These are phyloP conservation scores for Cotesia chilonis DNA, from an alignment of 1,140 invertebrate species.

Conservation along the genomic window DNA sequence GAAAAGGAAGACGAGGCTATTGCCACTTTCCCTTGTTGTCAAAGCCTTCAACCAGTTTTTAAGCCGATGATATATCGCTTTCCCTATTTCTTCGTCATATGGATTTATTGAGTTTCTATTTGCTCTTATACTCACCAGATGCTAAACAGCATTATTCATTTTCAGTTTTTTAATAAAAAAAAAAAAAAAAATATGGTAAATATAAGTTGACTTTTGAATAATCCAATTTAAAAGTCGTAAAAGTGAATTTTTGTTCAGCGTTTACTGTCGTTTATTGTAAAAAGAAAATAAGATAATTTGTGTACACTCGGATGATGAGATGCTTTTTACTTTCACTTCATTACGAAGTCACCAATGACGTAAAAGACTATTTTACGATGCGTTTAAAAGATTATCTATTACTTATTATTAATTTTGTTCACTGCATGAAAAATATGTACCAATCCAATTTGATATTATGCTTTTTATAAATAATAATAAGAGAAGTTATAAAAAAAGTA, in stretches of 20 bases:
- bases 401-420: conserved; percentile 39
- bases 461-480: too few species aligned
- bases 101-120: conserved; percentile 2
- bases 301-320: conserved; percentile 45
- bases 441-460: too few species aligned
- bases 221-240: too few species aligned
- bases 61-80: conserved; percentile 20
- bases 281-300: conserved; percentile 4
- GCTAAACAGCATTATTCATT: neutral
- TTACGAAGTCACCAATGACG: conserved; percentile 52
- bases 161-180: neutral
- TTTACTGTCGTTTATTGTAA: too few species aligned
- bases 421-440: too few species aligned
- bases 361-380: conserved; percentile 37
- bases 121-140: too few species aligned
- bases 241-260: too few species aligned
- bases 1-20: conserved; percentile 23
- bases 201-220: too few species aligned
- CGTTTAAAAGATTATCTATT: too few species aligned
- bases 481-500: too few species aligned
- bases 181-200: too few species aligned
- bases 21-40: conserved; percentile 34
- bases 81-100: conserved; percentile 7
- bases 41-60: conserved; percentile 23
- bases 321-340: conserved; percentile 59